phyloP scores from a whole-genome alignment of 2,113 vertebrate genomes.

The Tragelaphus scriptus region DNA sequence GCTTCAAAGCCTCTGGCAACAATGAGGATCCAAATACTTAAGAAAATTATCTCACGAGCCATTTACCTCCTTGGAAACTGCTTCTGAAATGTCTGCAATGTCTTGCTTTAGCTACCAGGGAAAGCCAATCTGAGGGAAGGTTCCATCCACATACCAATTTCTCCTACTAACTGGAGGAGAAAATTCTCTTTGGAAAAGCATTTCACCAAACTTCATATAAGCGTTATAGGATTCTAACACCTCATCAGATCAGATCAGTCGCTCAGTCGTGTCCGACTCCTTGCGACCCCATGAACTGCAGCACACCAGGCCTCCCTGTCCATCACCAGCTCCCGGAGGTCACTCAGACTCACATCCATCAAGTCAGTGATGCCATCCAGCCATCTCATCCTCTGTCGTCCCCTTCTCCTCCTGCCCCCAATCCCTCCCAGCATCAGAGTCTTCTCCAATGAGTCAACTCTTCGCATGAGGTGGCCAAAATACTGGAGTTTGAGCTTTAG shows the following conservation, averaged over 20 bases:
- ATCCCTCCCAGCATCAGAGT: too few relatives aligned
- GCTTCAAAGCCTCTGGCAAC: slow-evolving; percentile 41
- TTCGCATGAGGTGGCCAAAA: too few relatives aligned
- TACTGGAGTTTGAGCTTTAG: too few relatives aligned
- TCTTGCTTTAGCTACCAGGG: background rate
- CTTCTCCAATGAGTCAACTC: too few relatives aligned
- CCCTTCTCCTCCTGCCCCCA: too few relatives aligned
- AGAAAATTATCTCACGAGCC: slow-evolving; percentile 49
- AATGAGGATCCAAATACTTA: slow-evolving; percentile 42
- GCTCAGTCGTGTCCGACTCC: too few relatives aligned
- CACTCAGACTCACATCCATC: too few relatives aligned
- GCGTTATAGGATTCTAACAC: background rate
- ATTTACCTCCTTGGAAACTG: slow-evolving; percentile 37
- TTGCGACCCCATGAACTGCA: too few relatives aligned
- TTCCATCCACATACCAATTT: background rate
- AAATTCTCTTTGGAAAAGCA: slow-evolving; percentile 39
- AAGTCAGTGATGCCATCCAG: too few relatives aligned
- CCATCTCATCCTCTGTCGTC: too few relatives aligned
- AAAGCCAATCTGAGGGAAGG: slow-evolving; percentile 20
- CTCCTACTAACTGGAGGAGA: slow-evolving; percentile 12
- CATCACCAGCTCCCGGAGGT: too few relatives aligned
- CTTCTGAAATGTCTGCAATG: background rate
- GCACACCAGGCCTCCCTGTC: too few relatives aligned
- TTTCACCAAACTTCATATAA: slow-evolving; percentile 30
- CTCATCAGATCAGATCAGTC: background rate